Evolutionary conservation across 1,140 invertebrate genomes (phyloP).

Genomic region (Lepidurus apus): DNA sequence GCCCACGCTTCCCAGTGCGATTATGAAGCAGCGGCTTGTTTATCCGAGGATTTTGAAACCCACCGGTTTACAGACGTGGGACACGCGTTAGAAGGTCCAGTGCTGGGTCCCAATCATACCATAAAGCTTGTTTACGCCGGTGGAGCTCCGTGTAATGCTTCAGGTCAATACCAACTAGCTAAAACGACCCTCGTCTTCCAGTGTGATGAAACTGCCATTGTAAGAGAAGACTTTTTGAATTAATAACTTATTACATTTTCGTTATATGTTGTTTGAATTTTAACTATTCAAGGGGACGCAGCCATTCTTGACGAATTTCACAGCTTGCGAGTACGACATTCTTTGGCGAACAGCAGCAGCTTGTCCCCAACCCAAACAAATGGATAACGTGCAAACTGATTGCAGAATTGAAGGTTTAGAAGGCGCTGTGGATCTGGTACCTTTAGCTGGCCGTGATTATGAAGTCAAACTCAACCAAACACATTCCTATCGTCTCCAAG

Average conservation of each 20-base stretch:
- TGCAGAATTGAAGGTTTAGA: constrained; percentile 15
- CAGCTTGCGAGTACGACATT: neutral
- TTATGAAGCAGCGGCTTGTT: constrained; percentile 4
- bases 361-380: neutral
- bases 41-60: neutral
- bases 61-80: neutral
- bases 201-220: constrained; percentile 8
- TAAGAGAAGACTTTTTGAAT: neutral
- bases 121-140: neutral
- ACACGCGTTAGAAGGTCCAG: neutral
- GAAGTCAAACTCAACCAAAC: neutral
- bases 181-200: neutral
- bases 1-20: neutral
- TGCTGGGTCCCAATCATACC: neutral
- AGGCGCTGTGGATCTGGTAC: neutral
- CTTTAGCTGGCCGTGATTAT: neutral
- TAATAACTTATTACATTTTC: neutral
- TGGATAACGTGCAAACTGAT: neutral
- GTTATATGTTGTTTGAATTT: neutral
- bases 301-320: neutral
- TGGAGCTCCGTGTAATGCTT: neutral
- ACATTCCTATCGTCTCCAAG: neutral
- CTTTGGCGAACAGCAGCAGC: neutral
- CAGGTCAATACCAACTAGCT: neutral
- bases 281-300: neutral